phyloP scores from a whole-genome alignment of 2,888 invertebrate species.

The Adelphocoris suturalis region DNA sequence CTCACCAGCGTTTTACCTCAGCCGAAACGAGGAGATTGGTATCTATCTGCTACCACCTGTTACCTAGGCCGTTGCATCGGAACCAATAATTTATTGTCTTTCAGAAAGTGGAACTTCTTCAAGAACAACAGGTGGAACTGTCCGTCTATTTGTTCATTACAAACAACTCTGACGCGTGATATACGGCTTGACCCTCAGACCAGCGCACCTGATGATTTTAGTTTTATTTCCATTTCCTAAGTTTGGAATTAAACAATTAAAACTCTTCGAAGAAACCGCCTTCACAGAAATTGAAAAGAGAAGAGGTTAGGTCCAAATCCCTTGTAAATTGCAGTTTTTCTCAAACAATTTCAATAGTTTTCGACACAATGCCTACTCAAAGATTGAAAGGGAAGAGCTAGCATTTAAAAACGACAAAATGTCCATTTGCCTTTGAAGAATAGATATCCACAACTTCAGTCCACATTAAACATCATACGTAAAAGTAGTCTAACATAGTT shows the following conservation, averaged over 20 bases:
- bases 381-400: too few relatives aligned
- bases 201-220: constrained; percentile 38
- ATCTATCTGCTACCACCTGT: not conserved
- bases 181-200: constrained; percentile 30
- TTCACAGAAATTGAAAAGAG: not conserved
- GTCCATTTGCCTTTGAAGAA: too few relatives aligned
- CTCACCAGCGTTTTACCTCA: too few relatives aligned
- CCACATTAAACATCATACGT: too few relatives aligned
- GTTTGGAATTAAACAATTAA: not conserved
- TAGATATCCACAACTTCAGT: too few relatives aligned
- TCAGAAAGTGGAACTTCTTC: not conserved
- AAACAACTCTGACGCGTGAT: constrained; percentile 18
- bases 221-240: not conserved
- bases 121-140: not conserved
- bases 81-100: not conserved
- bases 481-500: too few relatives aligned
- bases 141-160: constrained; percentile 58
- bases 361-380: too few relatives aligned
- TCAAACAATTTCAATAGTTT: too few relatives aligned
- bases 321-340: too few relatives aligned
- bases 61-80: not conserved
- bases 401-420: too few relatives aligned
- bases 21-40: too few relatives aligned
- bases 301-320: too few relatives aligned
- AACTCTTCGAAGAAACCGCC: not conserved